Evolutionary conservation across 1,140 invertebrate species (phyloP).

Genomic region (Drosophila miranda): DNA sequence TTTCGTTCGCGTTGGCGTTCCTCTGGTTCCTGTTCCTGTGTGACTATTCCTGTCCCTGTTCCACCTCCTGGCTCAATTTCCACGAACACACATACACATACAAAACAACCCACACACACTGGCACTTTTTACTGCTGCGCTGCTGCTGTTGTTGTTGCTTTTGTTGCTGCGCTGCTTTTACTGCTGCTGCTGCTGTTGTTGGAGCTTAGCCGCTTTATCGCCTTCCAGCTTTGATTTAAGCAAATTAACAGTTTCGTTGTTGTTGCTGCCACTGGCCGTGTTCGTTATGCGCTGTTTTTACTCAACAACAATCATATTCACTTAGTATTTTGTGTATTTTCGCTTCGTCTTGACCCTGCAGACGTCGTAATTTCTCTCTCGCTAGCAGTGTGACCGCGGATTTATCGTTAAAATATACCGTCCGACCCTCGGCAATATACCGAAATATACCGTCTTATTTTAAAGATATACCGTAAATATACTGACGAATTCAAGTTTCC

Average conservation of each 20-base stretch:
- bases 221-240: conserved; percentile 50
- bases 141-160: conserved; percentile 25
- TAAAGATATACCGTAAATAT: too few species aligned
- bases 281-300: conserved; percentile 38
- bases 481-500: too few species aligned
- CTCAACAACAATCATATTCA: conserved; percentile 61
- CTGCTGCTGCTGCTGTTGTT: conserved; percentile 28
- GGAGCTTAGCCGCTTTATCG: conserved; percentile 63
- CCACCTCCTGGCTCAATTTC: conserved; percentile 33
- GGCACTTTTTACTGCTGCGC: conserved; percentile 38
- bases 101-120: conserved; percentile 30
- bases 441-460: too few species aligned
- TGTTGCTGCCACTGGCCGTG: conserved; percentile 15
- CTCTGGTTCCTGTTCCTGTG: too few species aligned
- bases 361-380: conserved; percentile 72
- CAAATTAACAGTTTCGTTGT: conserved; percentile 15
- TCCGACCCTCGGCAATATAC: too few species aligned
- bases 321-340: conserved; percentile 55
- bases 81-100: conserved; percentile 32
- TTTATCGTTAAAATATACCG: too few species aligned
- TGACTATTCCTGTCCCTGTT: too few species aligned
- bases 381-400: conserved; percentile 11
- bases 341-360: conserved; percentile 43
- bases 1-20: conserved; percentile 6
- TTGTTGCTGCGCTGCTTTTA: conserved; percentile 14